These are phyloP conservation scores for Noctua janthina DNA, from an alignment of 2,888 invertebrate species.

Conservation along the genomic window DNA sequence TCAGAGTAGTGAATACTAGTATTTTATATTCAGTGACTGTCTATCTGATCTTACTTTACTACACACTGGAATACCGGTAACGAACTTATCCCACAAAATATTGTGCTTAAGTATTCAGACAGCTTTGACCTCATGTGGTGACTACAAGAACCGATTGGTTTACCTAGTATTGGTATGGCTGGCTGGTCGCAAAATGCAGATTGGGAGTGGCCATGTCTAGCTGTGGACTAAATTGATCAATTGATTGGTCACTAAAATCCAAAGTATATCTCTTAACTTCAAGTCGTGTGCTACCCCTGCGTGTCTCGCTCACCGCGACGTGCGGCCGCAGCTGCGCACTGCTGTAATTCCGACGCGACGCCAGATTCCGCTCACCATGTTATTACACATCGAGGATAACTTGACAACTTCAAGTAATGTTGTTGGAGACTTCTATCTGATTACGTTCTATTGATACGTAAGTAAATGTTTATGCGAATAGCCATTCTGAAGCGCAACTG, in stretches of 20 bases:
- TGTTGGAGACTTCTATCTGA: slow-evolving; percentile 27
- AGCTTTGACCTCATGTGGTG: too few relatives aligned
- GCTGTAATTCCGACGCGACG: slow-evolving; percentile 37
- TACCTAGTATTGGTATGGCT: neutral
- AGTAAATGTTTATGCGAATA: slow-evolving; percentile 2
- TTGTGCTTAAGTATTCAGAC: too few relatives aligned
- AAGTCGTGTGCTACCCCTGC: slow-evolving; percentile 24
- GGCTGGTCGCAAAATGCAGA: neutral
- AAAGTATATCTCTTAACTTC: neutral
- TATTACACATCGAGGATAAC: slow-evolving; percentile 43
- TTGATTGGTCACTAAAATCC: neutral
- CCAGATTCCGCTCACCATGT: slow-evolving; percentile 37
- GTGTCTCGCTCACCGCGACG: neutral
- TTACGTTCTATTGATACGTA: slow-evolving; percentile 9
- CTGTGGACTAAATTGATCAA: neutral
- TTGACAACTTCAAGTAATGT: slow-evolving; percentile 45
- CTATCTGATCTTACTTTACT: neutral
- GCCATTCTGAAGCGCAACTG: neutral
- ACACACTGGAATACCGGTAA: neutral
- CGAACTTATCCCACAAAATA: neutral
- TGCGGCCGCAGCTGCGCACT: slow-evolving; percentile 17
- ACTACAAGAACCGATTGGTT: neutral
- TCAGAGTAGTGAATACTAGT: neutral
- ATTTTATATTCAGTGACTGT: neutral
- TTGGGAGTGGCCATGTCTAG: neutral